Base-by-base conservation (phyloP, 2,113 vertebrate genomes). In the Ardeotis arabs region DNA sequence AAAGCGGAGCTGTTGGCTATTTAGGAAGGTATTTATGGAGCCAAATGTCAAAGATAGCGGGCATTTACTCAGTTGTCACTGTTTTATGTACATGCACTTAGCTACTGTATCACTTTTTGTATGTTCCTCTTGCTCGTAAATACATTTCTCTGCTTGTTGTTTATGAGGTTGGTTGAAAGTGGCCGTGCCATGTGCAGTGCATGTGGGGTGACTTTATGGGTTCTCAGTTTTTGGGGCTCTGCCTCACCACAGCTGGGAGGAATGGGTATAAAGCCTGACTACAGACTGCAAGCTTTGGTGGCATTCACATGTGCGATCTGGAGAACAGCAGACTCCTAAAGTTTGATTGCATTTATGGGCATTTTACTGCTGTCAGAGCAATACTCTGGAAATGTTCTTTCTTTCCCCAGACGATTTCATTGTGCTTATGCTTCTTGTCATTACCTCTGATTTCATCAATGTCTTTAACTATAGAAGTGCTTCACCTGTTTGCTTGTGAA, bases 11-110 rank as follows among this genome's bases (percentile, higher is more conserved):
- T 60, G 28, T 56, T 90, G 84, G 58, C 75, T 95, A 49, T 94
- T 97, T 96, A 94, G 31, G 52, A 90, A 76, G 28, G 27, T 90
- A 47, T 78, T 93, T 88, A 83, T 64, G 62, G 47, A 89, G 22
- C 25, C 56, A 93, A 95, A 96, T 96, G 96, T 87, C 91, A 81
- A 74, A 95, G 45, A 60, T 79, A 60, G 82, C 29, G 75, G n/a
- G 76, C 86, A 50, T 85, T 90, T 96, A 95, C 68, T 27, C 41
- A 24, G 2, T 21, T 84, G 68, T 95, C 28, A 53, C 66, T 89
- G n/a, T 62, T 98, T 85, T 56, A 60, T 66, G 22, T 77, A 49
- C 19, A 28, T 5, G 15, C 49, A 28, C 17, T 85, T 72, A 84
- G 45, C 81, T 87, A 52, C 73, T 67, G n/a, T 69, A 60, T 50